A percentile compares a stretch with the other conserved stretches of the same genome.
phyloP scores from a whole-genome alignment of 2,113 vertebrate genomes.

The Climacteris rufus region DNA sequence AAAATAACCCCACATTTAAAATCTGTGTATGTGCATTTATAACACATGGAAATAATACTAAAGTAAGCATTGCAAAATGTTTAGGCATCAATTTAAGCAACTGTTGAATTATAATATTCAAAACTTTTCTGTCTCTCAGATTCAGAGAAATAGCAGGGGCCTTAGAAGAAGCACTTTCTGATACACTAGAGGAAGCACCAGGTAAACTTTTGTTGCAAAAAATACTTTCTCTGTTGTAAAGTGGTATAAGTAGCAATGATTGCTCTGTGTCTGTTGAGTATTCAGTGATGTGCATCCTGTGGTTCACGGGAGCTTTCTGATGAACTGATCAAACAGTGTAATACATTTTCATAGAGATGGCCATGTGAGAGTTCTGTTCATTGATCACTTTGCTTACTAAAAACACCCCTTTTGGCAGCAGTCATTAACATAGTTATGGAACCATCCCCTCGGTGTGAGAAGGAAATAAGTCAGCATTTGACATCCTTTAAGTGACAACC shows the following conservation, averaged over 20 bases:
- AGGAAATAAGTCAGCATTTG: not conserved
- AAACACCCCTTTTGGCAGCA: not conserved
- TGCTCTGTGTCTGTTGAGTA: not conserved
- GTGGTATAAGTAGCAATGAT: not conserved
- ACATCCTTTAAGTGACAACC: not conserved
- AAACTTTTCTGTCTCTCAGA: constrained; percentile 62
- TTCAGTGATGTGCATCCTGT: rapidly evolving
- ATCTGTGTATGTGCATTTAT: not conserved
- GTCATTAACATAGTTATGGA: not conserved
- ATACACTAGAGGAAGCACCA: constrained; percentile 82
- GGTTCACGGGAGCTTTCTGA: not conserved
- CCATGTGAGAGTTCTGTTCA: not conserved
- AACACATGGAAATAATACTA: not conserved
- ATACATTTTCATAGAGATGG: not conserved
- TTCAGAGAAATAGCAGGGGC: constrained; percentile 91
- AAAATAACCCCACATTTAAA: not conserved
- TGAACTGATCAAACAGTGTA: not conserved
- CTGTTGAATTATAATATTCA: not conserved
- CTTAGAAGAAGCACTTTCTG: constrained; percentile 85
- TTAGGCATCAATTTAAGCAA: not conserved
- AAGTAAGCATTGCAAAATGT: not conserved
- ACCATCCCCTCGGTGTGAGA: not conserved
- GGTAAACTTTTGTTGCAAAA: constrained; percentile 69
- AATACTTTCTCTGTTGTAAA: not conserved
- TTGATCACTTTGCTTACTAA: not conserved